Evolutionary conservation across 2,797 vertebrate species (phyloP).

Genomic region (Carcharodon carcharias): DNA sequence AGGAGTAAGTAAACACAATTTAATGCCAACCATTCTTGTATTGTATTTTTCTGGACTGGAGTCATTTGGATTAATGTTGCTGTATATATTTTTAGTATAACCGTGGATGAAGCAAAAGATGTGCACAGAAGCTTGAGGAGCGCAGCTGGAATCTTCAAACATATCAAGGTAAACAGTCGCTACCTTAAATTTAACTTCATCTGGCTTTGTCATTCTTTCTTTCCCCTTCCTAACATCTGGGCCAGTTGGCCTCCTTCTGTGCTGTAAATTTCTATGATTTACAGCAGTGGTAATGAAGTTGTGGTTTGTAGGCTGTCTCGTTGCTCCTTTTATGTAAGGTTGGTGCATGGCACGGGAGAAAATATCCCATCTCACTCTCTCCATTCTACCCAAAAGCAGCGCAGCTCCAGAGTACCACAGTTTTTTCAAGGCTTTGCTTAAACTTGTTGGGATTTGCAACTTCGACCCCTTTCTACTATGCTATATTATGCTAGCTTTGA

Average conservation of each 20-base stretch:
- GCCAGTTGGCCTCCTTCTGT: neutral
- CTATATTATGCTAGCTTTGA: neutral
- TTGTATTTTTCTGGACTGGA: neutral
- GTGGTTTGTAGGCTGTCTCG: neutral
- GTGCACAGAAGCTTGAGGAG: constrained; percentile 90
- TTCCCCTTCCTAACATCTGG: too few relatives aligned
- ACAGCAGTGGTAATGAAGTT: neutral
- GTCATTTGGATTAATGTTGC: neutral
- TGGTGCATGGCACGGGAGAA: neutral
- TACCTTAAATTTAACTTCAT: neutral
- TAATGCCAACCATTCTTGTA: neutral
- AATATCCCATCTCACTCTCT: too few relatives aligned
- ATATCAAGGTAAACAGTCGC: constrained; percentile 74
- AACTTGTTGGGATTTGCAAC: neutral
- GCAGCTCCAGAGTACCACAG: neutral
- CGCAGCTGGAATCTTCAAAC: constrained; percentile 90
- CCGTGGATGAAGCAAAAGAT: constrained; percentile 90
- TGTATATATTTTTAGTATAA: constrained; percentile 62
- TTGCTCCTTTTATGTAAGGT: neutral
- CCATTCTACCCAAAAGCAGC: neutral
- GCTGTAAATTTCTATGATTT: neutral
- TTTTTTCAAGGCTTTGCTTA: neutral
- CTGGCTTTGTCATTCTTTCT: neutral
- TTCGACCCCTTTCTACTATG: neutral
- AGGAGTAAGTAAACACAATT: constrained; percentile 71